These are phyloP conservation scores for Mixornis gularis DNA, from an alignment of 2,113 vertebrate genomes.

Conservation along the genomic window DNA sequence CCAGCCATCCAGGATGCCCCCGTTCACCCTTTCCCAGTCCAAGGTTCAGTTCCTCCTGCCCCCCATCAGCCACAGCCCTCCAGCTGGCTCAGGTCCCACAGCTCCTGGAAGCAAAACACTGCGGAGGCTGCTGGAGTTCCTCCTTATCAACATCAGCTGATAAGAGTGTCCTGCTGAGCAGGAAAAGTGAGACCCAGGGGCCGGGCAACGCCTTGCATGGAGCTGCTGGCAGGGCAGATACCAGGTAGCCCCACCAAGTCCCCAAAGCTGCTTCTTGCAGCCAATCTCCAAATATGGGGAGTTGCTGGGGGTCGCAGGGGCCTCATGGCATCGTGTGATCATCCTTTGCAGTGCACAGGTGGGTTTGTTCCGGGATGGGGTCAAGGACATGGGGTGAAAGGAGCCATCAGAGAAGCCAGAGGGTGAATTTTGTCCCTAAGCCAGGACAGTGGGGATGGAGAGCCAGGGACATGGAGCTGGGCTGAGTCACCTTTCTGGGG, in stretches of 20 bases:
- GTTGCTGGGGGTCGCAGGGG: background rate
- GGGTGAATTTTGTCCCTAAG: background rate
- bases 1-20: background rate
- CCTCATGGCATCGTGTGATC: background rate
- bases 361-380: fast-evolving
- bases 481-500: background rate
- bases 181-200: slow-evolving; percentile 38
- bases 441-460: too few species aligned
- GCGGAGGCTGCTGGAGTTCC: background rate
- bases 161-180: slow-evolving; percentile 26
- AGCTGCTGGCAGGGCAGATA: fast-evolving
- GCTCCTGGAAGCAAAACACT: background rate
- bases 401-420: background rate
- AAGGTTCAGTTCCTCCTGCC: background rate
- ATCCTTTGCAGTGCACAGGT: background rate
- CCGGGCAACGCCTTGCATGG: background rate
- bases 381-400: background rate
- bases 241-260: background rate
- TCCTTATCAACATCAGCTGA: background rate
- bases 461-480: fast-evolving
- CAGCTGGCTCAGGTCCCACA: background rate
- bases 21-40: fast-evolving
- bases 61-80: background rate
- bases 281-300: fast-evolving
- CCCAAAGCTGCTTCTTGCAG: background rate